phyloP scores from a whole-genome alignment of 2,888 invertebrate genomes.

The Drosophila flavopinicola region DNA sequence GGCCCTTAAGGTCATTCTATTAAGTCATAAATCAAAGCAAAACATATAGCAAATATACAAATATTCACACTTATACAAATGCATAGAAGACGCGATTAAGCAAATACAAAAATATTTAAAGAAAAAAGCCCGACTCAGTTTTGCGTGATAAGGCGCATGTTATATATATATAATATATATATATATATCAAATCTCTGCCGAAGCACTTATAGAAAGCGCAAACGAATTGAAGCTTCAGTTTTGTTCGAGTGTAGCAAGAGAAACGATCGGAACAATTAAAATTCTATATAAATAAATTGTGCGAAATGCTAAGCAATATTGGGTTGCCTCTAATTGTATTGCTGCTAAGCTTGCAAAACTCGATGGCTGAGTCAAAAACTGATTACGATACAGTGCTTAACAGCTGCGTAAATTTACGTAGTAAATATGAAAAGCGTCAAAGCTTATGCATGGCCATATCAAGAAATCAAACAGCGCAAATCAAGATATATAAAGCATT shows the following conservation, averaged over 20 bases:
- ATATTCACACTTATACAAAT: neutral
- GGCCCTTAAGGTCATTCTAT: too few species aligned
- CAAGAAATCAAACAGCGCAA: neutral
- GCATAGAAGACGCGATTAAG: neutral
- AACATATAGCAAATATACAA: too few species aligned
- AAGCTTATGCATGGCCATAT: neutral
- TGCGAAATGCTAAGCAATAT: neutral
- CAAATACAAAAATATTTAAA: neutral
- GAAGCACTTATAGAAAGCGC: constrained; percentile 1
- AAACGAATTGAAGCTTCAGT: neutral
- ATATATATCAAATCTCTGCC: too few species aligned
- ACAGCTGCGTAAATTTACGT: too few species aligned
- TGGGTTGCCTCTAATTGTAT: neutral
- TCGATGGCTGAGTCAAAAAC: neutral
- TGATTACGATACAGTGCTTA: too few species aligned
- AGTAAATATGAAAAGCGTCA: accelerated
- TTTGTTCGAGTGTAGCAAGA: neutral
- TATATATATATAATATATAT: neutral
- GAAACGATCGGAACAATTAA: neutral
- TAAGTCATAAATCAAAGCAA: too few species aligned
- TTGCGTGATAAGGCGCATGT: neutral
- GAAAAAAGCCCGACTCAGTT: neutral
- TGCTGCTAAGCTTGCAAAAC: neutral
- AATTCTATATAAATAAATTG: neutral
- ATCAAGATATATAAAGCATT: neutral